A percentile compares a stretch with the other conserved stretches of the same genome.
These are phyloP conservation scores for Sylvilagus bachmani DNA, from an alignment of 2,113 vertebrate species.

Conservation along the genomic window DNA sequence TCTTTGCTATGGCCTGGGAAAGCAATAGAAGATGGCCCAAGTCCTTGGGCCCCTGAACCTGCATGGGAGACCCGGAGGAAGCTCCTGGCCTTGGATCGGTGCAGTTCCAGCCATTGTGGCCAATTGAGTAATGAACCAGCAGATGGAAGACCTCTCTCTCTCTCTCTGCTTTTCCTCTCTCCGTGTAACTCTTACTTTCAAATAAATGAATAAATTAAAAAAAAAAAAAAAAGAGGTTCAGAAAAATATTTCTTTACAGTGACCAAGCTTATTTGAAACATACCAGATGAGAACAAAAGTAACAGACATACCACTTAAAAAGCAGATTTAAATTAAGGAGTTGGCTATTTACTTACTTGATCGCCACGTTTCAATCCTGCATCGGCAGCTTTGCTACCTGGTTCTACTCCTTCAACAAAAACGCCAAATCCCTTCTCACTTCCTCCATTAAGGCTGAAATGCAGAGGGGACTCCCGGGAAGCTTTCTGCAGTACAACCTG, in stretches of 20 bases:
- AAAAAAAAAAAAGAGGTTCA: not conserved
- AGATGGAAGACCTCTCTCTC: no score
- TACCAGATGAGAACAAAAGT: not conserved
- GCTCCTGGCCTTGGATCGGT: no score
- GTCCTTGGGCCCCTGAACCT: no score
- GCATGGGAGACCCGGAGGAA: no score
- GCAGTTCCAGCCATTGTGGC: no score
- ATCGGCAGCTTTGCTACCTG: conserved; percentile 95
- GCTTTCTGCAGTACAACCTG: conserved; percentile 96
- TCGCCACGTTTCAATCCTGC: conserved; percentile 97
- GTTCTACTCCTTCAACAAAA: conserved; percentile 95
- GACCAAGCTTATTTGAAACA: not conserved
- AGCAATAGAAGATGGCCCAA: no score
- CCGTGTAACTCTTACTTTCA: no score
- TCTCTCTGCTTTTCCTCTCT: no score
- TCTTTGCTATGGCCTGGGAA: no score
- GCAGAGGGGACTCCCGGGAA: conserved; percentile 94
- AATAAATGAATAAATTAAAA: no score
- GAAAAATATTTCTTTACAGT: not conserved
- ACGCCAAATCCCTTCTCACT: conserved; percentile 96
- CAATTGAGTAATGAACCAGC: no score
- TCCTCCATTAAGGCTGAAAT: conserved; percentile 95
- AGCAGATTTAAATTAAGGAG: not conserved
- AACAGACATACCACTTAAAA: not conserved
- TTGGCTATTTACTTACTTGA: conserved; percentile 89